Base-by-base conservation (phyloP, 1,140 invertebrate species). In the Triops longicaudatus region DNA sequence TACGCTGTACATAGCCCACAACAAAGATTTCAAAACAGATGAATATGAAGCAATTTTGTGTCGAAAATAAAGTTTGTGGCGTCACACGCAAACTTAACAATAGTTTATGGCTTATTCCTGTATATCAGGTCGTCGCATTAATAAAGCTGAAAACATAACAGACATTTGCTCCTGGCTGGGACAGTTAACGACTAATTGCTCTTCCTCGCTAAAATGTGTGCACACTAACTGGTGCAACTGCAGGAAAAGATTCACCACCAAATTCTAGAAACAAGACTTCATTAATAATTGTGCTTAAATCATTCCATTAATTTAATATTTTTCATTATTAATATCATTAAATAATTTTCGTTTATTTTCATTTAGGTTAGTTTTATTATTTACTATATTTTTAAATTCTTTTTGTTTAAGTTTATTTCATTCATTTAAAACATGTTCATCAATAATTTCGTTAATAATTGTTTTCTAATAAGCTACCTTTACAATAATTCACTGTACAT, bases 111-210 rank as follows among this genome's bases (percentile, higher is more conserved):
- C 17, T 7, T 37, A 37, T 4, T 37, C 31, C 31, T 63, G 6
- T 22, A 63, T 17, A 63, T 77, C 76, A 14, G 71, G 71, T 42
- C 71, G 26, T 73, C 50, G 27, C 22, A 77, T 37, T 27, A 77
- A 31, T 44, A 78, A 72, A 11, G 78, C 72, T 12, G 92, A 94
- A 43, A 96, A 85, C 79, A 95, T 88, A n/a, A 94, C 88, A n/a
- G 92, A 92, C 12, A 97, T 89, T 86, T 98, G 95, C 83, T 98
- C 96, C 12, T 92, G 88, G 6, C 94, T 90, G 0, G 96, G 96
- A 84, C 93, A 96, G 14, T 89, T 94, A 12, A 96, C 91, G 41
- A 96, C 88, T 72, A 92, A 85, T 78, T 89, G 88, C 81, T 97
- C 93, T 82, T 98, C 95, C 37, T 88, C 85, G 6, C 87, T 89